Conservation (phyloP, 2,797 vertebrate species). For the Steatocranus sp. region DNA sequence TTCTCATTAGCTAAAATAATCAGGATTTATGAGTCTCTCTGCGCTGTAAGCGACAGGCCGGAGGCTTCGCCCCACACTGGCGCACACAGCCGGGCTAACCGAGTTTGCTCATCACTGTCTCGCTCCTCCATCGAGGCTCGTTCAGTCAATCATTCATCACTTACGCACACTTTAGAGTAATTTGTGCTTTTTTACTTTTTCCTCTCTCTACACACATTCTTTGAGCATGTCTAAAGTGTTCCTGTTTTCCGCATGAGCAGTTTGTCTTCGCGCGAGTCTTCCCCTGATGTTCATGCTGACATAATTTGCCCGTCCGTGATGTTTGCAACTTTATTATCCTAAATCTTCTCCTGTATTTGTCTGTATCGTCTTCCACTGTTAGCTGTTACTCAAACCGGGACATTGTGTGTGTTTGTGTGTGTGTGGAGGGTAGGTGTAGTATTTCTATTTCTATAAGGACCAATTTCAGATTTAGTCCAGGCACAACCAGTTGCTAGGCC, state of each 20-base stretch:
- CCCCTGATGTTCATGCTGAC: neutral
- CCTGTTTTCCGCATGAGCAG: neutral
- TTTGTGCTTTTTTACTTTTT: neutral
- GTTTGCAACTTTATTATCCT: neutral
- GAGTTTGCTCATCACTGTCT: constrained; percentile 65
- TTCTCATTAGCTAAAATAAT: constrained; percentile 64
- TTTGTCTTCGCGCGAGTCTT: neutral
- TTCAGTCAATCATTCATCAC: constrained; percentile 47
- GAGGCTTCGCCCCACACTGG: constrained; percentile 29
- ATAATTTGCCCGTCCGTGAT: neutral
- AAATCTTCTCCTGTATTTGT: neutral
- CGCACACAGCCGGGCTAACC: constrained; percentile 45
- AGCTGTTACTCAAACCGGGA: neutral
- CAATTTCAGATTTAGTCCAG: neutral
- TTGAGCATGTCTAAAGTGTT: neutral
- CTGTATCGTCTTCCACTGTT: neutral
- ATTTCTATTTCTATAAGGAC: neutral
- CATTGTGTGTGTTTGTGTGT: neutral
- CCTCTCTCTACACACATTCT: neutral
- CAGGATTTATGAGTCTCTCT: constrained; percentile 63
- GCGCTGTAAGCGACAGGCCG: constrained; percentile 35
- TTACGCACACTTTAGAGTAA: neutral
- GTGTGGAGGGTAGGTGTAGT: neutral
- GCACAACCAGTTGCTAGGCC: neutral
- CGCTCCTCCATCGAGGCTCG: constrained; percentile 47